These are phyloP conservation scores for Dasyornis broadbenti DNA, from an alignment of 2,113 vertebrate genomes.

Conservation along the genomic window DNA sequence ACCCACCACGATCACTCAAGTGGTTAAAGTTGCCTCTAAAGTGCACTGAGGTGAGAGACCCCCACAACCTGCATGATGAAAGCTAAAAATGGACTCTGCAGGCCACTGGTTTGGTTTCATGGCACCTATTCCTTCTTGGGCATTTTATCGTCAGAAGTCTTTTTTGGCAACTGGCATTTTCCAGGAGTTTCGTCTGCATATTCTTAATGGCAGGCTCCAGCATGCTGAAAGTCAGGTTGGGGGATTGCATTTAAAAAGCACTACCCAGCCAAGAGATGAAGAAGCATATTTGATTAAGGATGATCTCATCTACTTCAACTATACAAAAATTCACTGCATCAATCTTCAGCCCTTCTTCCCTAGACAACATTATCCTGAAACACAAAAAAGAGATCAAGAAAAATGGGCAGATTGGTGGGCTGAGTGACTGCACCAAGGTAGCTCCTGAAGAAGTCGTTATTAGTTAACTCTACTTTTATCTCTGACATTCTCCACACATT, in stretches of 20 bases:
- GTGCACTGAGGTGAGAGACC: background rate
- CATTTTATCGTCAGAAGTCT: background rate
- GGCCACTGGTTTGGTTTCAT: background rate
- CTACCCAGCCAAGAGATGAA: slow-evolving; percentile 22
- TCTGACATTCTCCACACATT: background rate
- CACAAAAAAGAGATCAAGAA: background rate
- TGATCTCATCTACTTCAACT: slow-evolving; percentile 29
- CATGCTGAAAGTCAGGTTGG: background rate
- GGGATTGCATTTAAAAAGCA: background rate
- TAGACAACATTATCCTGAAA: background rate
- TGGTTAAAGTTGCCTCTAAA: background rate
- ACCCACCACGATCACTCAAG: background rate
- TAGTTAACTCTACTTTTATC: slow-evolving; percentile 32
- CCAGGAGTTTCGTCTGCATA: background rate
- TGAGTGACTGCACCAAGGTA: background rate
- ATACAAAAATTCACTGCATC: slow-evolving; percentile 1
- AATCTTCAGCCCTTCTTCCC: background rate
- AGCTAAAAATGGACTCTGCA: background rate
- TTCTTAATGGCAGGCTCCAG: background rate
- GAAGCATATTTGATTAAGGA: slow-evolving; percentile 2
- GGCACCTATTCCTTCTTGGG: background rate
- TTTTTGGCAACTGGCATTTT: background rate
- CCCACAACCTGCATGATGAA: background rate
- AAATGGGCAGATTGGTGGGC: background rate
- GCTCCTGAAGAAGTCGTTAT: background rate